These are phyloP conservation scores for Chelon auratus DNA, from an alignment of 2,797 vertebrate species.

Conservation along the genomic window DNA sequence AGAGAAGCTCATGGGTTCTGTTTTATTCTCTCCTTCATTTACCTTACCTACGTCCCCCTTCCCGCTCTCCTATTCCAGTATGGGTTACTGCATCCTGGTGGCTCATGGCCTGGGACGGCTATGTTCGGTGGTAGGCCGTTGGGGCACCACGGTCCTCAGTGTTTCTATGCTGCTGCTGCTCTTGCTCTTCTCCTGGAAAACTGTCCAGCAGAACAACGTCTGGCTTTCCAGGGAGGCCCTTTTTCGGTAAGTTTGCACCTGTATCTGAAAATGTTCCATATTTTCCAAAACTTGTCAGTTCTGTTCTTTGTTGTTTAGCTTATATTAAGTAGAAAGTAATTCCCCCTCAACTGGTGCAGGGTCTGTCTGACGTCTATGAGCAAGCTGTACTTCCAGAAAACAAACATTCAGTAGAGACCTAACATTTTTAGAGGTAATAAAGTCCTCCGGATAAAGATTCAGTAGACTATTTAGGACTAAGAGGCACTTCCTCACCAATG, in stretches of 20 bases:
- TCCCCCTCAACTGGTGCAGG: no score
- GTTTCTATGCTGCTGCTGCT: conserved; percentile 88
- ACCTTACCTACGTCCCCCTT: not conserved
- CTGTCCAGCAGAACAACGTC: conserved; percentile 93
- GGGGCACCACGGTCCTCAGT: conserved; percentile 84
- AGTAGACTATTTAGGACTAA: no score
- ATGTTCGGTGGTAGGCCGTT: conserved; percentile 84
- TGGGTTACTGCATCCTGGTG: conserved; percentile 97
- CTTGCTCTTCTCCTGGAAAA: conserved; percentile 95
- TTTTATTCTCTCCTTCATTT: not conserved
- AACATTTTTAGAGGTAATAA: no score
- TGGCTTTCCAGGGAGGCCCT: conserved; percentile 96
- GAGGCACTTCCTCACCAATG: no score
- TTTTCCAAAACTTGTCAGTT: no score
- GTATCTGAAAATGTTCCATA: no score
- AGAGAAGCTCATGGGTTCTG: not conserved
- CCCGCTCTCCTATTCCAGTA: conserved; percentile 77
- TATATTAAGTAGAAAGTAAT: no score
- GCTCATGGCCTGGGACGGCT: conserved; percentile 91
- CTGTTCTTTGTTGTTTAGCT: no score
- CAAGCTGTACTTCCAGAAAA: no score
- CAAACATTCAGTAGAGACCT: no score
- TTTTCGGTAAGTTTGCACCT: conserved; percentile 86
- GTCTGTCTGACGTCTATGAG: no score
- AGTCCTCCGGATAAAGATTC: no score